Evolutionary conservation across 2,888 invertebrate genomes (phyloP), one percentile per base, ranked within the genome.

Genomic region (Pilophorus perplexus): DNA sequence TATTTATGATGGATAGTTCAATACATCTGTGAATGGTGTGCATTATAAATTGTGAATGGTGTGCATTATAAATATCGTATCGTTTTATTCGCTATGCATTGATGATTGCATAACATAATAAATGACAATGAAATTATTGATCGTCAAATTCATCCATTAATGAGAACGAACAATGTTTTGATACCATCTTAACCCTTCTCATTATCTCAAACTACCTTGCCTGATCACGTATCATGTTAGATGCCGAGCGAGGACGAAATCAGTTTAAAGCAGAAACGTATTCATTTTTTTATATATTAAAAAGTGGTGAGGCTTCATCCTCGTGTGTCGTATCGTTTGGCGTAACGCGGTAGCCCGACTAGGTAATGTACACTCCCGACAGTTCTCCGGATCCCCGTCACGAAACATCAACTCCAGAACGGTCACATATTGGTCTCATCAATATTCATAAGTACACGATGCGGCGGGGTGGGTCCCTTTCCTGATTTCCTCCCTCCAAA

Each of bases 271-370:
- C n/a, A n/a, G n/a, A n/a, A n/a, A n/a, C n/a, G n/a, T n/a, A n/a
- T n/a, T n/a, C n/a, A n/a, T n/a, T n/a, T n/a, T n/a, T n/a, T n/a
- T n/a, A n/a, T n/a, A n/a, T n/a, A n/a, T n/a, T n/a, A n/a, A n/a
- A n/a, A n/a, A n/a, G n/a, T n/a, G n/a, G n/a, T n/a, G n/a, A n/a
- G n/a, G n/a, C n/a, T n/a, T n/a, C n/a, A n/a, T n/a, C n/a, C n/a
- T n/a, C n/a, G 46, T 2, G 23, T 22, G 46, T 46, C 46, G 12
- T n/a, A n/a, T n/a, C n/a, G n/a, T n/a, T n/a, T n/a, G 23, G 46
- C 46, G 46, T 46, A 46, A 46, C 46, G 46, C 46, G 46, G 46
- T 46, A 46, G 46, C 46, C 23, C 10, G 2, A 44, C 18, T 4
- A 14, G 14, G 25, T 25, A 2, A 46, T 23, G 46, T 46, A 46